Evolutionary conservation across 2,888 invertebrate genomes (phyloP).

Genomic region (Vannuccia rotundouncinata): DNA sequence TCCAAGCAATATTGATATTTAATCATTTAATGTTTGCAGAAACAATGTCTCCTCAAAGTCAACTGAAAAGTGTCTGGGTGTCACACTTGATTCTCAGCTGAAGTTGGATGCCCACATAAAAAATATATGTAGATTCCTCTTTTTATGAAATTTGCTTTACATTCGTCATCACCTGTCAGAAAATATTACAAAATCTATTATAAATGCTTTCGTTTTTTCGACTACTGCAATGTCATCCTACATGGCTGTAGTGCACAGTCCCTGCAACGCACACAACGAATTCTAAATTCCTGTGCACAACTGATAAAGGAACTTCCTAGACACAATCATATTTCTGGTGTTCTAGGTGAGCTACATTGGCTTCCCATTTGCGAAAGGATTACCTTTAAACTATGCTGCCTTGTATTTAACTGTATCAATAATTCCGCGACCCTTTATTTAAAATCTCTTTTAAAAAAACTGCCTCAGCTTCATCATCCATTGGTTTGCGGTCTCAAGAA

Average conservation of each 20-base stretch:
- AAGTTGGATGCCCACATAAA: constrained; percentile 4
- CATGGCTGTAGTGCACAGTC: background rate
- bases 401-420: background rate
- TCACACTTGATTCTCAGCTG: background rate
- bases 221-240: background rate
- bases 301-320: background rate
- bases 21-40: background rate
- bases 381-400: background rate
- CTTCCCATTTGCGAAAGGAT: background rate
- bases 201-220: background rate
- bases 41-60: background rate
- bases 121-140: constrained; percentile 6
- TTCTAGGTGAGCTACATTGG: background rate
- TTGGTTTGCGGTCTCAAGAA: background rate
- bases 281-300: background rate
- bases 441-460: background rate
- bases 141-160: background rate
- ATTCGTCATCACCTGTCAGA: background rate
- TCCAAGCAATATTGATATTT: background rate
- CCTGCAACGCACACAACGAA: background rate
- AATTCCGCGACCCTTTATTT: background rate
- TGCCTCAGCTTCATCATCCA: background rate
- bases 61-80: background rate
- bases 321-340: background rate
- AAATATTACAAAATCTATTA: background rate